Evolutionary conservation across 2,113 vertebrate species (phyloP).

Genomic region (Taxidea taxus): DNA sequence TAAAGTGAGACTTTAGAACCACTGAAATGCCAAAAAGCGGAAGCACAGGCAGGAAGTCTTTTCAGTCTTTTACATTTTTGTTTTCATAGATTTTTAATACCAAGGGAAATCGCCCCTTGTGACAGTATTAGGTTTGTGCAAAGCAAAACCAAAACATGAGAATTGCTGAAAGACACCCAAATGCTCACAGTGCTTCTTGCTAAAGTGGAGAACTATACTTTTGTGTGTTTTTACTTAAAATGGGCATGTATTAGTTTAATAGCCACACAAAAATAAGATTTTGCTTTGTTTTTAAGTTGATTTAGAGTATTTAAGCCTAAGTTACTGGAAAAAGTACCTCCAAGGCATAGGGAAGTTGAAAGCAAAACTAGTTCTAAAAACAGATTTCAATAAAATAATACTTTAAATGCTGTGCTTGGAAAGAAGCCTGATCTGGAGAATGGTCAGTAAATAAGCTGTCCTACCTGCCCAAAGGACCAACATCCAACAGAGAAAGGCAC

Average conservation of each 20-base stretch:
- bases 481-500: background rate
- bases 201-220: background rate
- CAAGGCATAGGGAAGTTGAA: background rate
- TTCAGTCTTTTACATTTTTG: too few relatives aligned
- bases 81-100: background rate
- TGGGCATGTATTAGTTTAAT: background rate
- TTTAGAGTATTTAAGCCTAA: background rate
- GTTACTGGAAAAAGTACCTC: background rate
- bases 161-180: background rate
- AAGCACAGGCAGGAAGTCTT: background rate
- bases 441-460: rapidly evolving
- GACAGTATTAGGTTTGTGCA: background rate
- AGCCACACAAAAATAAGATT: background rate
- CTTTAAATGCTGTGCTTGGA: background rate
- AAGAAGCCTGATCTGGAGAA: background rate
- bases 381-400: background rate
- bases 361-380: background rate
- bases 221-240: background rate
- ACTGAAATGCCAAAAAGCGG: too few relatives aligned
- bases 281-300: background rate
- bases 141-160: background rate
- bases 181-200: background rate
- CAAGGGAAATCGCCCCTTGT: background rate
- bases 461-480: too few relatives aligned
- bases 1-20: background rate